A percentile compares a stretch with the other conserved stretches of the same genome.
Evolutionary conservation across 2,888 invertebrate species (phyloP).

Genomic region (Athripsodes cinereus): DNA sequence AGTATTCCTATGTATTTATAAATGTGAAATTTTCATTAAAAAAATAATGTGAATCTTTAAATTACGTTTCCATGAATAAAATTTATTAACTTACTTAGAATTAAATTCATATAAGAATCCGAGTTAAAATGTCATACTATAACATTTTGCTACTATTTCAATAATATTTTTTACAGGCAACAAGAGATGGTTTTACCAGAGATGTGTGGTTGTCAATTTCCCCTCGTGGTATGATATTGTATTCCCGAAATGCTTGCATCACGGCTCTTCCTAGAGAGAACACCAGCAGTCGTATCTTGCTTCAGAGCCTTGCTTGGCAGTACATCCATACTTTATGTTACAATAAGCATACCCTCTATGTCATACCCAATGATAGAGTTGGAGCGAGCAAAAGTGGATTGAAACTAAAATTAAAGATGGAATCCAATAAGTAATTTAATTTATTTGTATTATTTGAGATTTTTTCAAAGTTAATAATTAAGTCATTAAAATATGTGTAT

Average conservation of each 20-base stretch:
- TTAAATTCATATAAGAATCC: too few relatives aligned
- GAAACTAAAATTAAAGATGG: constrained; percentile 70
- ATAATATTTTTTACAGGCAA: constrained; percentile 40
- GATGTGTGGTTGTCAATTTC: constrained; percentile 61
- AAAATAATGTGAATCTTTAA: too few relatives aligned
- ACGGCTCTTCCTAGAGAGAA: constrained; percentile 30
- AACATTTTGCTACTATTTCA: too few relatives aligned
- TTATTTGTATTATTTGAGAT: constrained; percentile 1
- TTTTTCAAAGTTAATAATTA: too few relatives aligned
- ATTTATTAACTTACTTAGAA: too few relatives aligned
- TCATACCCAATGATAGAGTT: constrained; percentile 51
- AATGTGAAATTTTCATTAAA: too few relatives aligned
- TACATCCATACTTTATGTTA: constrained; percentile 72
- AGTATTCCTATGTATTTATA: too few relatives aligned
- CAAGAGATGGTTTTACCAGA: constrained; percentile 53
- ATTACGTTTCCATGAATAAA: too few relatives aligned
- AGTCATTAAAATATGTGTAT: too few relatives aligned
- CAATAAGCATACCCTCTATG: constrained; percentile 65
- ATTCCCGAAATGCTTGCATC: constrained; percentile 44
- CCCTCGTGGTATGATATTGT: constrained; percentile 57
- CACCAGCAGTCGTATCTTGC: constrained; percentile 42
- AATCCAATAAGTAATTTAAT: constrained; percentile 58
- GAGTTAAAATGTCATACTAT: too few relatives aligned
- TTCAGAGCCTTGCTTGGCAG: constrained; percentile 57
- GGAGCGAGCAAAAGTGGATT: constrained; percentile 51